These are phyloP conservation scores for Notothenia rossii DNA, from an alignment of 2,113 vertebrate species.

Conservation along the genomic window DNA sequence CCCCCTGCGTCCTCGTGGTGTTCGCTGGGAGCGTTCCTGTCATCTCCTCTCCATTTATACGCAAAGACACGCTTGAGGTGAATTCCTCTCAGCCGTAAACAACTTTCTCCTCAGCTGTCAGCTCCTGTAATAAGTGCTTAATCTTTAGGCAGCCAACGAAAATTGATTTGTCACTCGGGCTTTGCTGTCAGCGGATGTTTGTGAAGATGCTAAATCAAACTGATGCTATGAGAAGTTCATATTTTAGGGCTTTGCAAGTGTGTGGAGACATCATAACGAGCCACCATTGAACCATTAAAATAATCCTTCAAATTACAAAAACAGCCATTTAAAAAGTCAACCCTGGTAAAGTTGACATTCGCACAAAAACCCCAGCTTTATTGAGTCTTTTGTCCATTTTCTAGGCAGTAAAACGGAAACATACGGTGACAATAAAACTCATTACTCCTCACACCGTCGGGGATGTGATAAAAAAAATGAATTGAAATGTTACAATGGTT, in stretches of 20 bases:
- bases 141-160: slow-evolving; percentile 14
- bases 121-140: slow-evolving; percentile 38
- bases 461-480: slow-evolving; percentile 22
- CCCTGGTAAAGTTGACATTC: neutral
- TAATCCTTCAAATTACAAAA: slow-evolving; percentile 4
- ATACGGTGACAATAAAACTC: neutral
- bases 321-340: slow-evolving; percentile 1
- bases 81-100: slow-evolving; percentile 50
- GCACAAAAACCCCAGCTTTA: neutral
- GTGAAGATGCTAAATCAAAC: neutral
- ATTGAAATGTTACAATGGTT: slow-evolving; percentile 8
- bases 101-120: slow-evolving; percentile 38
- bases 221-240: neutral
- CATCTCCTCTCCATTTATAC: too few relatives aligned
- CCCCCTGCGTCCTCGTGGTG: too few relatives aligned
- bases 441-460: slow-evolving; percentile 16
- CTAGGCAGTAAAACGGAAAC: neutral
- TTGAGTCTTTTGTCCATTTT: slow-evolving; percentile 13
- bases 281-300: too few relatives aligned
- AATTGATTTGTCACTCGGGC: slow-evolving; percentile 29
- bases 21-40: too few relatives aligned
- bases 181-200: slow-evolving; percentile 34
- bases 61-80: slow-evolving; percentile 45
- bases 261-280: too few relatives aligned
- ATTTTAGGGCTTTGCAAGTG: neutral